Evolutionary conservation across 30 jellyfish, hydroid and myxozoan genomes (phyloP).

Genomic region (Morbakka virulenta): DNA sequence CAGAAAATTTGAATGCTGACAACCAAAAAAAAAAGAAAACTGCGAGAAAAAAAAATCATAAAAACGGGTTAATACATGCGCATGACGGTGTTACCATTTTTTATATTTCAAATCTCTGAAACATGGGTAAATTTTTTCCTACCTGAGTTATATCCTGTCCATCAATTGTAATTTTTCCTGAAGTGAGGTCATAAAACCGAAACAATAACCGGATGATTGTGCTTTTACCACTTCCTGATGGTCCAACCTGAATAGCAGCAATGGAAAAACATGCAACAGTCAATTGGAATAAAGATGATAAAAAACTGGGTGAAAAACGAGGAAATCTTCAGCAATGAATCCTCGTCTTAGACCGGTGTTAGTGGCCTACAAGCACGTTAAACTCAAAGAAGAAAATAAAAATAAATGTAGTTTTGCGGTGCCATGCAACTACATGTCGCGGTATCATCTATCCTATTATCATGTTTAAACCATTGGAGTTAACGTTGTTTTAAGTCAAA

Average conservation of each 20-base stretch:
- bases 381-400: too few relatives aligned
- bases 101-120: neutral
- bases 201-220: constrained; percentile 89
- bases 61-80: too few relatives aligned
- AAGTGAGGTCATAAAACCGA: constrained; percentile 80
- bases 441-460: too few relatives aligned
- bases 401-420: too few relatives aligned
- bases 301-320: neutral
- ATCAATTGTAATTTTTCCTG: constrained; percentile 82
- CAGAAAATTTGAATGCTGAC: neutral
- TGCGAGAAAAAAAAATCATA: too few relatives aligned
- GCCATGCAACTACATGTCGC: too few relatives aligned
- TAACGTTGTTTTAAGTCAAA: too few relatives aligned
- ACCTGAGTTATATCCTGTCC: constrained; percentile 77
- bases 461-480: too few relatives aligned
- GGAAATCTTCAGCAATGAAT: neutral
- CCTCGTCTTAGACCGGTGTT: too few relatives aligned
- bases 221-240: constrained; percentile 97
- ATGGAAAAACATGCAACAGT: neutral
- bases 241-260: constrained; percentile 96
- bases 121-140: too few relatives aligned
- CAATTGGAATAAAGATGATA: neutral
- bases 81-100: too few relatives aligned
- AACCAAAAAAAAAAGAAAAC: neutral
- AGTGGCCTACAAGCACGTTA: too few relatives aligned